Percentiles rank a stretch among this genome's conserved stretches.
phyloP scores from a whole-genome alignment of 2,113 vertebrate genomes.

The Oryzias curvinotus region DNA sequence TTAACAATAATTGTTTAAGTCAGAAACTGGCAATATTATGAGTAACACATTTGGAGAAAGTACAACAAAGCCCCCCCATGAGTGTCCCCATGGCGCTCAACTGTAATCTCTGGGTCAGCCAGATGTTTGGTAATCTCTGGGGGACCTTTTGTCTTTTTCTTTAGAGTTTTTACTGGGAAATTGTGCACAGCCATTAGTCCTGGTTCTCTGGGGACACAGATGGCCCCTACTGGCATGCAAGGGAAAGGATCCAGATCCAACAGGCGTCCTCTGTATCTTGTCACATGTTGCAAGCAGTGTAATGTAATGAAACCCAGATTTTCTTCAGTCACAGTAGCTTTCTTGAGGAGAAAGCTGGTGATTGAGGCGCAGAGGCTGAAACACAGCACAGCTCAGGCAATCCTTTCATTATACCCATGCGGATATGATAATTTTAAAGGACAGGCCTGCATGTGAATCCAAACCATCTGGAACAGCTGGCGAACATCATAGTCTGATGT shows the following conservation, averaged over 20 bases:
- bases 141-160: slow-evolving; percentile 50
- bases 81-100: slow-evolving; percentile 21
- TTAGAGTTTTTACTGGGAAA: slow-evolving; percentile 65
- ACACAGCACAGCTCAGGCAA: slow-evolving; percentile 53
- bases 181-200: slow-evolving; percentile 31
- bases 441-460: slow-evolving; percentile 24
- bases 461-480: slow-evolving; percentile 19
- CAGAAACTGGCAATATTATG: too few relatives aligned
- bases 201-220: slow-evolving; percentile 62
- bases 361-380: slow-evolving; percentile 48
- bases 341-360: slow-evolving; percentile 44
- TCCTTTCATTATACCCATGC: slow-evolving; percentile 60
- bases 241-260: slow-evolving; percentile 52
- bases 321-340: slow-evolving; percentile 47
- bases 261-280: slow-evolving; percentile 47
- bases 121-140: slow-evolving; percentile 66
- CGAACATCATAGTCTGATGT: slow-evolving; percentile 34
- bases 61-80: slow-evolving; percentile 40
- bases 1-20: too few relatives aligned
- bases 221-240: slow-evolving; percentile 46
- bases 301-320: slow-evolving; percentile 60
- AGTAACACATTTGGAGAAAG: slow-evolving; percentile 10
- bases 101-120: slow-evolving; percentile 64
- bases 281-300: slow-evolving; percentile 56
- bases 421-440: slow-evolving; percentile 60